Conservation (phyloP, 2,888 invertebrate genomes). For the Limnephilus auricula region DNA sequence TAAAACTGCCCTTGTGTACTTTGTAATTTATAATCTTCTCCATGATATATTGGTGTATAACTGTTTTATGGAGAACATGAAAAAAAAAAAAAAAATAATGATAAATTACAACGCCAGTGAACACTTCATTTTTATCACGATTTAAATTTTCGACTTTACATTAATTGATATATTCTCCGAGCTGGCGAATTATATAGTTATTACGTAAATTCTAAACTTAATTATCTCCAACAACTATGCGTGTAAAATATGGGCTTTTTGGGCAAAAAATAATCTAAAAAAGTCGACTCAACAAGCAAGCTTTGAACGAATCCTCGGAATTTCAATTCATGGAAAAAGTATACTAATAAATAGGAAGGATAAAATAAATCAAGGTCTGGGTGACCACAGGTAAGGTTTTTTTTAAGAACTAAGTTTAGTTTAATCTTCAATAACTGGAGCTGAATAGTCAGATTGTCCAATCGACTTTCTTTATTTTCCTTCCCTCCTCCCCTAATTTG, state of each 20-base stretch:
- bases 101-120: neutral
- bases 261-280: too few species aligned
- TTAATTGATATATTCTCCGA: neutral
- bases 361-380: neutral
- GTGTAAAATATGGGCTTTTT: neutral
- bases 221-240: neutral
- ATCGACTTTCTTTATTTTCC: neutral
- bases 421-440: neutral
- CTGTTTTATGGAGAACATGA: too few species aligned
- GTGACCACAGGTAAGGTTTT: too few species aligned
- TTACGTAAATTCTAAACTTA: neutral
- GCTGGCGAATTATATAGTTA: neutral
- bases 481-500: neutral
- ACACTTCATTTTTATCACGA: neutral
- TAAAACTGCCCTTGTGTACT: too few species aligned
- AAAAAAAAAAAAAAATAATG: too few species aligned
- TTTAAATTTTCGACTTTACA: neutral
- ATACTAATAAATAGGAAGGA: neutral
- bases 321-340: neutral
- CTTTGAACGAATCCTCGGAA: neutral
- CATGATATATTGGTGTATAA: too few species aligned
- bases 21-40: too few species aligned
- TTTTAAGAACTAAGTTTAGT: neutral
- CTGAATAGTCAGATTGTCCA: neutral
- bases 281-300: neutral